Base-by-base conservation (phyloP, 2,797 vertebrate genomes). In the Ataeniobius toweri region DNA sequence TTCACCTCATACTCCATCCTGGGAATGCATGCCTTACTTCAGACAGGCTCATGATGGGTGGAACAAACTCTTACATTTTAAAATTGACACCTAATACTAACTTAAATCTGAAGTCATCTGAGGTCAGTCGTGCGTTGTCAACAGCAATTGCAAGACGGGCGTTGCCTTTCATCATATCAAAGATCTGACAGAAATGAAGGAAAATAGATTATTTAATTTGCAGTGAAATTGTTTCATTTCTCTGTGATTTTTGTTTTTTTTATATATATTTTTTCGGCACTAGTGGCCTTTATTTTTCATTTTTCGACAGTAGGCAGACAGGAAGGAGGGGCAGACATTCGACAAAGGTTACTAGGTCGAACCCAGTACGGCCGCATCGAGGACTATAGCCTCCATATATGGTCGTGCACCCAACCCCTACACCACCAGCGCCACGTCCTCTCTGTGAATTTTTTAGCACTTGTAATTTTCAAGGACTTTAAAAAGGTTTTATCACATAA, bases 31-130 rank as follows among this genome's bases (percentile, higher is more conserved):
- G 16, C 3, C 36, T 16, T 26, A 2, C 22, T 2, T 81, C 36
- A 82, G 56, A 87, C 41, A 36, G 16, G 5, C 20, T 74, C 10
- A 10, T 1, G 5, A 18, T 56, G 2, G 22, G 76, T 39, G 24
- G 18, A 59, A 44, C n/a, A 63, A 6, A 0, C 8, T 10, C 14
- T 39, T 75, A 51, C 0, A 74, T 63, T 75, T 56, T 75, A 5
- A 16, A 9, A 10, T n/a, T 4, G 74, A 51, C 44, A 46, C 36
- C 20, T 0, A 39, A 74, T 51, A 89, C 92, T 91, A 89, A 97
- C 97, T 97, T 97, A 75, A 94, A 73, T 80, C 81, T 93, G 89
- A 97, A 97, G 86, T 97, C 97, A 0, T 97, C 95, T 20, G 96
- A 90, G 0, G 96, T 96, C 76, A 97, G 93, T 0, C 89, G 83